Evolutionary conservation across 2,113 vertebrate species (phyloP).

Genomic region (Tyrannus savana): DNA sequence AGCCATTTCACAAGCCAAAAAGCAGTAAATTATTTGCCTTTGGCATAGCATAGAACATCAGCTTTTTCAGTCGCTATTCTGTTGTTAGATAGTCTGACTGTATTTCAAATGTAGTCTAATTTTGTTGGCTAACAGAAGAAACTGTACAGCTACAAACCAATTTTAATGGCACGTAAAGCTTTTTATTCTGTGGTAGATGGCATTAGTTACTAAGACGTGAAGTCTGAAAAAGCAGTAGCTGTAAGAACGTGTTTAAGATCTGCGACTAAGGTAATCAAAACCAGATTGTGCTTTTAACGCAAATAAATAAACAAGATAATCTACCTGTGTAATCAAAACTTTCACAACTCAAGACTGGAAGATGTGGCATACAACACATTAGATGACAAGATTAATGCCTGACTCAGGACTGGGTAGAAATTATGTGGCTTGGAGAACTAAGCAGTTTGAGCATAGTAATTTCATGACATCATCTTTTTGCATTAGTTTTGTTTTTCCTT

Average conservation of each 20-base stretch:
- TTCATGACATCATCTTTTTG: background rate
- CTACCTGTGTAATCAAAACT: background rate
- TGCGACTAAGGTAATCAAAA: background rate
- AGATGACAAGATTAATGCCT: background rate
- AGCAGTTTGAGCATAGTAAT: background rate
- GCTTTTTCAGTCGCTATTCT: background rate
- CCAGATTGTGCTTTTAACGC: background rate
- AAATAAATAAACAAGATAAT: background rate
- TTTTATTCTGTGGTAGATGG: background rate
- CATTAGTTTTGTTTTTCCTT: constrained; percentile 19
- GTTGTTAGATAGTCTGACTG: background rate
- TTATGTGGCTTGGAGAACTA: background rate
- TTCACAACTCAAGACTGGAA: background rate
- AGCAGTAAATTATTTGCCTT: background rate
- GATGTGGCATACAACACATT: background rate
- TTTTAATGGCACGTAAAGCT: background rate
- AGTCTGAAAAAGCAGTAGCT: background rate
- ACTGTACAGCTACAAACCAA: background rate
- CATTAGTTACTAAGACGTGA: background rate
- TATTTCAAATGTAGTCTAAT: background rate
- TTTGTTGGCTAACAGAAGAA: background rate
- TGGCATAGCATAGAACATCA: background rate
- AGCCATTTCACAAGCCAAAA: background rate
- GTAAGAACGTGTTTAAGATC: background rate
- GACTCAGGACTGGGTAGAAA: background rate